Evolutionary conservation across 2,888 invertebrate genomes (phyloP).

Genomic region (Lasioglossum oenotherae): DNA sequence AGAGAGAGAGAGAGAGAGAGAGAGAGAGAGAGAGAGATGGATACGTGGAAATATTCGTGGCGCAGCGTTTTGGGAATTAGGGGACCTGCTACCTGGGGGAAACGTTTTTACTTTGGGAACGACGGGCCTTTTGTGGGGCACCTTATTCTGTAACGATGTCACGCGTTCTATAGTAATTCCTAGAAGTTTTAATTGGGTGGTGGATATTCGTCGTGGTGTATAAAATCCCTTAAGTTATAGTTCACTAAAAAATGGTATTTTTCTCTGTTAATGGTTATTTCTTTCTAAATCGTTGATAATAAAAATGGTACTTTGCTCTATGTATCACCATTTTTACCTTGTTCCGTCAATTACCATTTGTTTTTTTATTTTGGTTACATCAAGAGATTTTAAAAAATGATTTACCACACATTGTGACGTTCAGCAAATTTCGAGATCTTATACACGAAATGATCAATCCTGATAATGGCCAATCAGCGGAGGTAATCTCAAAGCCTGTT

Average conservation of each 20-base stretch:
- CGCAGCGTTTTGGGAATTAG: conserved; percentile 33
- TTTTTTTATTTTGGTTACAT: background rate
- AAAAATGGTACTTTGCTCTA: background rate
- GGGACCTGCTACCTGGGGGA: conserved; percentile 42
- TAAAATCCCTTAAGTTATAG: background rate
- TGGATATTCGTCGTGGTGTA: background rate
- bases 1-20: conserved; percentile 12
- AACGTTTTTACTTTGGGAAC: conserved; percentile 12
- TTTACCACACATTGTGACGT: background rate
- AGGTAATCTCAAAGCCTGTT: conserved; percentile 35
- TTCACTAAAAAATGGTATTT: background rate
- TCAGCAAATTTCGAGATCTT: background rate
- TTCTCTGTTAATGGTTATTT: background rate
- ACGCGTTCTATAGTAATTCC: background rate
- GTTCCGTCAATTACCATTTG: background rate
- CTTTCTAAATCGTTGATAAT: background rate
- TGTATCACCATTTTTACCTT: background rate
- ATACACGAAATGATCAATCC: background rate
- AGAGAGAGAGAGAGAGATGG: conserved; percentile 25
- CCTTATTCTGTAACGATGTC: background rate
- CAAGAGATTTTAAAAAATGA: background rate
- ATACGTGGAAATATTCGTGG: conserved; percentile 38
- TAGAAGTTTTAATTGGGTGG: background rate
- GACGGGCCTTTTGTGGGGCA: background rate
- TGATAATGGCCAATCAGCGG: conserved; percentile 19